Percentiles rank a stretch among this genome's conserved stretches.
Evolutionary conservation across 1,140 invertebrate species (phyloP).

Genomic region (Bombus cullumanus): DNA sequence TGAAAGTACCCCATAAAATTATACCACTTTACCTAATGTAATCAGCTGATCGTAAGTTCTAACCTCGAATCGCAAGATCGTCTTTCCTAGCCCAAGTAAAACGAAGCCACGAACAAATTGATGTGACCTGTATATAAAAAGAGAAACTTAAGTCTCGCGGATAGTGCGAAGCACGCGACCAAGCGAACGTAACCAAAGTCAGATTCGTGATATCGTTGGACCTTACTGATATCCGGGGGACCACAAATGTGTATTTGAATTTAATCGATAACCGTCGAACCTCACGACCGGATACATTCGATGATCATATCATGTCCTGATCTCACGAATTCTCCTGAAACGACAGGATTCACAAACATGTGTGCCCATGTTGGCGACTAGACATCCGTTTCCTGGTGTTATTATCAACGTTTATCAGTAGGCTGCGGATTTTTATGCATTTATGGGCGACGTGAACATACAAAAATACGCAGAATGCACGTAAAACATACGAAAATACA

Average conservation of each 20-base stretch:
- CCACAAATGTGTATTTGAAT: constrained; percentile 55
- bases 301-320: constrained; percentile 34
- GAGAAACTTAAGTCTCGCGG: background rate
- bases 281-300: constrained; percentile 35
- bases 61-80: background rate
- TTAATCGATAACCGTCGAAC: constrained; percentile 40
- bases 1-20: too few relatives aligned
- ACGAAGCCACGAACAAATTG: too few relatives aligned
- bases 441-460: background rate
- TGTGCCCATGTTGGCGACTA: too few relatives aligned
- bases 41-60: background rate
- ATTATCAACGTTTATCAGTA: background rate
- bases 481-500: background rate
- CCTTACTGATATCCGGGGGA: constrained; percentile 61
- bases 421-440: background rate
- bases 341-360: background rate
- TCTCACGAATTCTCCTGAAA: background rate
- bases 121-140: background rate
- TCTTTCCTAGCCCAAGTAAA: background rate
- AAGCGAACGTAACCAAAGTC: constrained; percentile 52
- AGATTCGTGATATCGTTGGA: constrained; percentile 61
- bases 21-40: too few relatives aligned
- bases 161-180: constrained; percentile 54
- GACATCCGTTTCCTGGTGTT: background rate
- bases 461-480: background rate